A percentile compares a stretch with the other conserved stretches of the same genome.
These are phyloP conservation scores for Astreopora myriophthalma DNA, from an alignment of 64 coral and sea anemone species.

Conservation along the genomic window DNA sequence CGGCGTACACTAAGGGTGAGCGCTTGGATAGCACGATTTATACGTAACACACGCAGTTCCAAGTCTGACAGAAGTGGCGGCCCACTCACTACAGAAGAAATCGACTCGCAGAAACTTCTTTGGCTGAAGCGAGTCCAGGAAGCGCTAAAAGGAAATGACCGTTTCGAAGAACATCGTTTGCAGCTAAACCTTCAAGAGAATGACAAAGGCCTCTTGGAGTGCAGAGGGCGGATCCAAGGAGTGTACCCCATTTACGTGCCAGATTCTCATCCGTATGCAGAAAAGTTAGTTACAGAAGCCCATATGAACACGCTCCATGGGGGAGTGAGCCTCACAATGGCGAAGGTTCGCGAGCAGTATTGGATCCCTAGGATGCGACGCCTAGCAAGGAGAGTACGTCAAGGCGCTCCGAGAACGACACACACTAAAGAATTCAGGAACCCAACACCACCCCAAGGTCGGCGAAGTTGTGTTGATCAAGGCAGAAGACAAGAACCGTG, in stretches of 20 bases:
- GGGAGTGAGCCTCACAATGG: conserved; percentile 23
- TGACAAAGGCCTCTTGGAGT: not conserved
- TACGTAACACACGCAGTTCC: not conserved
- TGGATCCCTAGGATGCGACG: conserved; percentile 38
- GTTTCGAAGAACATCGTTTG: not conserved
- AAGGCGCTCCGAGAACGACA: not conserved
- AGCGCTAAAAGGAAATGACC: not conserved
- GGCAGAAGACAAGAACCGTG: not conserved
- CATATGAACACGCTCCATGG: not conserved
- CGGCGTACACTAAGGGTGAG: not conserved
- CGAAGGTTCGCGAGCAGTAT: conserved; percentile 24
- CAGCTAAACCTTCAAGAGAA: not conserved
- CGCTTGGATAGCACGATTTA: not conserved
- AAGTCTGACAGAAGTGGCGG: not conserved
- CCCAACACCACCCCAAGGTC: not conserved
- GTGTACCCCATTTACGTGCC: conserved; percentile 26
- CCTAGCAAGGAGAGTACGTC: not conserved
- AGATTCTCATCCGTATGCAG: not conserved
- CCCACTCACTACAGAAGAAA: not conserved
- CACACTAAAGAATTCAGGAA: not conserved
- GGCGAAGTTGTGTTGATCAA: not conserved
- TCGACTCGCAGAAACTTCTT: not conserved
- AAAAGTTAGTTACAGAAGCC: not conserved
- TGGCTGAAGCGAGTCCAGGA: not conserved
- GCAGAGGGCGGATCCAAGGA: conserved; percentile 5